Percentiles rank a stretch among this genome's conserved stretches.
Evolutionary conservation across 2,888 invertebrate species (phyloP).

Genomic region (Drosophila conformis): DNA sequence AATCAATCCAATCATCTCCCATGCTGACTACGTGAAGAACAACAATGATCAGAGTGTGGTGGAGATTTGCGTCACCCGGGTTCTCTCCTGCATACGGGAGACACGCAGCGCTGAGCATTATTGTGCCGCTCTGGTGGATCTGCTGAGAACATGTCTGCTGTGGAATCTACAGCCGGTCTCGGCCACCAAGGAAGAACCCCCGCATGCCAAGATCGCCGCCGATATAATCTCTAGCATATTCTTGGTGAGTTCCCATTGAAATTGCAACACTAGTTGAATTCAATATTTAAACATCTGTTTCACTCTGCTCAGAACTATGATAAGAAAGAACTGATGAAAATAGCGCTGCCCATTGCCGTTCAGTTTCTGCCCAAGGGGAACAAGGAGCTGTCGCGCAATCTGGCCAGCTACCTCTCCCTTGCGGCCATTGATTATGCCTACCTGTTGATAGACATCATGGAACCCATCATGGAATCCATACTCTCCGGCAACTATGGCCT

Average conservation of each 20-base stretch:
- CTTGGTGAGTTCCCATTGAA: constrained; percentile 87
- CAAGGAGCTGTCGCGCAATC: constrained; percentile 94
- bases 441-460: constrained; percentile 93
- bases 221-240: constrained; percentile 98
- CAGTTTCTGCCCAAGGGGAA: constrained; percentile 96
- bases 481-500: constrained; percentile 95
- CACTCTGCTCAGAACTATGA: constrained; percentile 86
- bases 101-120: constrained; percentile 93
- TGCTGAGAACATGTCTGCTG: constrained; percentile 94
- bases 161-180: constrained; percentile 92
- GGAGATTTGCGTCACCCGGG: constrained; percentile 96
- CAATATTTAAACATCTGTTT: not conserved
- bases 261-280: constrained; percentile 11
- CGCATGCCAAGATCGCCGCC: constrained; percentile 98
- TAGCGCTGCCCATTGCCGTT: constrained; percentile 94
- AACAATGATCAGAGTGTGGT: constrained; percentile 97
- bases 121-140: constrained; percentile 92
- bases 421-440: constrained; percentile 96
- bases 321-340: constrained; percentile 87
- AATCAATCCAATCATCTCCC: constrained; percentile 92
- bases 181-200: constrained; percentile 93
- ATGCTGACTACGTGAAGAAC: constrained; percentile 92
- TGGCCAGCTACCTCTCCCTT: constrained; percentile 95
- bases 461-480: constrained; percentile 95
- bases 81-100: constrained; percentile 95